These are phyloP conservation scores for Babylonia areolata DNA, from an alignment of 1,140 invertebrate genomes.

Conservation along the genomic window DNA sequence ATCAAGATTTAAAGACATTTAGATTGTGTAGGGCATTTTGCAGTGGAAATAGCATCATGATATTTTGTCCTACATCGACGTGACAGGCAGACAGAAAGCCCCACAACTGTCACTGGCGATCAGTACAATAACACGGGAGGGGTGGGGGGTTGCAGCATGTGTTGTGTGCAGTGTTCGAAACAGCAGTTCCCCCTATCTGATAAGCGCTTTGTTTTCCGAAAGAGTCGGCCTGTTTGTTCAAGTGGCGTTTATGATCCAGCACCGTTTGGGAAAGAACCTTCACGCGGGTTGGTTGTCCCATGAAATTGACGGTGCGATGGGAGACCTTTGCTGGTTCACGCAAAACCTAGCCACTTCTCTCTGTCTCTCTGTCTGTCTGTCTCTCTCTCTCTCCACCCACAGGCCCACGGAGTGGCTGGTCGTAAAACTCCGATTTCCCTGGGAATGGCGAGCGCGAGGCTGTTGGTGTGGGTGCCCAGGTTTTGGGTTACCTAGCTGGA, in stretches of 20 bases:
- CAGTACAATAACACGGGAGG: no score
- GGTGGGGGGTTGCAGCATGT: neutral
- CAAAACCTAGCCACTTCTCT: neutral
- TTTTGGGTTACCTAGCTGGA: slow-evolving; percentile 13
- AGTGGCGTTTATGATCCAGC: slow-evolving; percentile 7
- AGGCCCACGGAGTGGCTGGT: neutral
- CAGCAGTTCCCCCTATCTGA: neutral
- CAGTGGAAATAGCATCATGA: no score
- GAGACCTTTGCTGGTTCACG: no score
- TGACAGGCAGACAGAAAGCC: no score
- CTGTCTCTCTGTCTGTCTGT: slow-evolving; percentile 10
- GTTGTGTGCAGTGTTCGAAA: neutral
- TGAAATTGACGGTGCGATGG: no score
- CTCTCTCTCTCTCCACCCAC: neutral
- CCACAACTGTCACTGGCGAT: neutral
- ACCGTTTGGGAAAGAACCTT: neutral
- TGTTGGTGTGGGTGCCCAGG: neutral
- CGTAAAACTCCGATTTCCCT: slow-evolving; percentile 4
- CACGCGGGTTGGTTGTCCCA: no score
- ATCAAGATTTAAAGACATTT: no score
- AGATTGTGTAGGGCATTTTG: no score
- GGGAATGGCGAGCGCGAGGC: neutral
- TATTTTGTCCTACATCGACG: no score
- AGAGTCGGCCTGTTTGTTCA: neutral
- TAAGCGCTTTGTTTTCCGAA: neutral